These are phyloP conservation scores for Dastarcus helophoroides DNA, from an alignment of 2,888 invertebrate genomes.

Conservation along the genomic window DNA sequence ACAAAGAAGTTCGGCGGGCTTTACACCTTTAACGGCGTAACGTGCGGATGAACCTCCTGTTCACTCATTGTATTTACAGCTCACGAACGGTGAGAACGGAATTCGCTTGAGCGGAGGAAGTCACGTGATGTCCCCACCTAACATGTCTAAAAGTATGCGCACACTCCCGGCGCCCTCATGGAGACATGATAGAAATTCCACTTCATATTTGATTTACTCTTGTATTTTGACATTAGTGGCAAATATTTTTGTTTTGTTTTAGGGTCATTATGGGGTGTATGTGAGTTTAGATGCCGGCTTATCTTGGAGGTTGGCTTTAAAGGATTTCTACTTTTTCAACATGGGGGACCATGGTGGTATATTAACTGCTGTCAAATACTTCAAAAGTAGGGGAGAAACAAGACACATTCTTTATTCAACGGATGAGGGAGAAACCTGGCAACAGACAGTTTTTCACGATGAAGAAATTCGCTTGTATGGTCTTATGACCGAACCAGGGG, in stretches of 20 bases:
- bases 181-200: too few species aligned
- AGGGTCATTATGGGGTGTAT: slow-evolving; percentile 67
- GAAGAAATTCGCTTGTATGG: slow-evolving; percentile 76
- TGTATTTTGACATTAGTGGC: neutral
- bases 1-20: too few species aligned
- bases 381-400: slow-evolving; percentile 64
- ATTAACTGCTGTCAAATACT: slow-evolving; percentile 73
- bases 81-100: too few species aligned
- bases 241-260: slow-evolving; percentile 8
- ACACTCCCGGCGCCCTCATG: too few species aligned
- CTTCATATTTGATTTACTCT: too few species aligned
- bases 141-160: too few species aligned
- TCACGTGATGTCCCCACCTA: too few species aligned
- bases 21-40: too few species aligned
- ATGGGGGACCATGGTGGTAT: slow-evolving; percentile 88
- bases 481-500: slow-evolving; percentile 88
- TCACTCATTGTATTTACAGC: too few species aligned
- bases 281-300: slow-evolving; percentile 72
- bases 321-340: slow-evolving; percentile 74
- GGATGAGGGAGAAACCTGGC: slow-evolving; percentile 78
- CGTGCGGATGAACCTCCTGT: too few species aligned
- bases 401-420: slow-evolving; percentile 71
- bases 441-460: slow-evolving; percentile 53
- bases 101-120: too few species aligned
- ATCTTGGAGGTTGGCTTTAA: slow-evolving; percentile 63